These are phyloP conservation scores for Thelaira solivaga DNA, from an alignment of 2,888 invertebrate species.

Conservation along the genomic window DNA sequence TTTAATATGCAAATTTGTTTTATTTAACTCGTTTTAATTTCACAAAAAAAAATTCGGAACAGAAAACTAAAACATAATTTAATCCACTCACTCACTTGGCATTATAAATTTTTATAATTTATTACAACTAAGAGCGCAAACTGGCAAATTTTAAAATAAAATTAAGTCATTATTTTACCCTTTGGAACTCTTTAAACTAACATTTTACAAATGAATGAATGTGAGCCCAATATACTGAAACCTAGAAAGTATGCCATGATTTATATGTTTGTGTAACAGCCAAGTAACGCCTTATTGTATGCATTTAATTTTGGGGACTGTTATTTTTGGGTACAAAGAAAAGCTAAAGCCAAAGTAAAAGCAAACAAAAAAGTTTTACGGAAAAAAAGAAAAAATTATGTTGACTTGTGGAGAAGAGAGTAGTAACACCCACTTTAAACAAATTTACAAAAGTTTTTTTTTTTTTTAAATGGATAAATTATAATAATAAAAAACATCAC, in stretches of 20 bases:
- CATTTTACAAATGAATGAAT: not conserved
- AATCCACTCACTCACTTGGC: no score
- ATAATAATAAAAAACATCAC: no score
- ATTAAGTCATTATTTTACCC: constrained; percentile 8
- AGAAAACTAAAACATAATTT: no score
- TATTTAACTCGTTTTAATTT: no score
- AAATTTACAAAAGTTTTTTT: no score
- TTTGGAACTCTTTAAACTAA: not conserved
- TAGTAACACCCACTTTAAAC: constrained; percentile 4
- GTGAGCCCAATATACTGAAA: no score
- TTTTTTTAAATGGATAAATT: no score
- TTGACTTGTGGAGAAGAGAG: not conserved
- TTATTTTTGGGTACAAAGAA: not conserved
- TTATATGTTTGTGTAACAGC: not conserved
- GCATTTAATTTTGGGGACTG: constrained; percentile 4
- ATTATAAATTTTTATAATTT: no score
- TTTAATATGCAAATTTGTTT: no score
- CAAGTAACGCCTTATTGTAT: constrained; percentile 42
- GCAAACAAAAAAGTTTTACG: not conserved
- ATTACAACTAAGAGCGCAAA: constrained; percentile 26
- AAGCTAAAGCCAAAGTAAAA: not conserved
- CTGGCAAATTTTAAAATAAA: constrained; percentile 25
- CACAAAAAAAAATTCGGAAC: no score
- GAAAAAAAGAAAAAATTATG: not conserved
- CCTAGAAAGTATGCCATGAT: not conserved